Base-by-base conservation (phyloP, 1,140 invertebrate genomes). In the Heliothis subflexa region DNA sequence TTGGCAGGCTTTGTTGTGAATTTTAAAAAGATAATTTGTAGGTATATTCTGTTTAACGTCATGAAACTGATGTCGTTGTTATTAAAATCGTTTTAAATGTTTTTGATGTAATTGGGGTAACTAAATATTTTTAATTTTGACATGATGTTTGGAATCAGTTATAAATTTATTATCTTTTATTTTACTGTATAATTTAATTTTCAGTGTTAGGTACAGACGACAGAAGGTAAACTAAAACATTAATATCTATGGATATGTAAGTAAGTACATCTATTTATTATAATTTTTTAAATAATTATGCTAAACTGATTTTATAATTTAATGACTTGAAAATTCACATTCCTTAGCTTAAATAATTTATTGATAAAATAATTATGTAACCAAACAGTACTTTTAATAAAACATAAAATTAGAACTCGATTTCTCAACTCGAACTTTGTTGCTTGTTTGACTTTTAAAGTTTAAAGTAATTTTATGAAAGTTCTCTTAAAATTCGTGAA, bases 11-110 rank as follows among this genome's bases (percentile, higher is more conserved):
- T 9, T 25, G 61, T 59, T 55, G 54, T 66, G 74, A 76, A 76
- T 76, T 76, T 76, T 18, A 76, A 66, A 76, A 54, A 40, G 33
- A 28, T 76, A 55, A 76, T 66, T 76, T 76, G 74, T 76, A n/a
- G n/a, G n/a, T n/a, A 59, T 76, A 76, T 76, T 76, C 61, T 52
- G 49, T 62, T 76, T 52, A 76, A 66, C 33, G 62, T 13, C 28
- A 28, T 14, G 74, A 76, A 76, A 76, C 50, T 66, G 74, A 76
- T 76, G 66, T 55, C 50, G 45, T 49, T 52, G 45, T 76, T 66
- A 64, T 76, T 40, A 66, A 76, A 47, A 54, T 52, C 25, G n/a
- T 66, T 52, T 14, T 54, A 40, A 50, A 50, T 25, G 25, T 49
- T 74, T 47, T 70, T 70, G n/a, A 70, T 10, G 21, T 50, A 52